A percentile compares a stretch with the other conserved stretches of the same genome.
These are phyloP conservation scores for Agrochola macilenta DNA, from an alignment of 2,888 invertebrate species.

Conservation along the genomic window DNA sequence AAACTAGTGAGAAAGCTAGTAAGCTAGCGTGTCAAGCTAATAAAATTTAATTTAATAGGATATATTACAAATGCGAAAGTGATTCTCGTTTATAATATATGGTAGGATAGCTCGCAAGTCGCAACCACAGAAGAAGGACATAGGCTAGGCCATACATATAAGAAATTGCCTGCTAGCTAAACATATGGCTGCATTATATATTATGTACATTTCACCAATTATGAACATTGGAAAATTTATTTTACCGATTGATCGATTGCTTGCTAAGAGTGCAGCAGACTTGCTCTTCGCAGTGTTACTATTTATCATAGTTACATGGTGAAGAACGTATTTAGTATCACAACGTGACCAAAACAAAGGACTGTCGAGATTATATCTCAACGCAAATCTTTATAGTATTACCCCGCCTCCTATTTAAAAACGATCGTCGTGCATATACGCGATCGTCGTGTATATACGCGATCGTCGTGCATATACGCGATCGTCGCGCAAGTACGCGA, in stretches of 20 bases:
- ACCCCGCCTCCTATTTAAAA: not conserved
- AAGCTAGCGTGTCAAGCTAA: no score
- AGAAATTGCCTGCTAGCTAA: not conserved
- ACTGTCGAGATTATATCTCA: conserved; percentile 6
- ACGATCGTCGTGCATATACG: not conserved
- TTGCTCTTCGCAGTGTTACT: no score
- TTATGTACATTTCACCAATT: not conserved
- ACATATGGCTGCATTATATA: not conserved
- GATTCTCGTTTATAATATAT: no score
- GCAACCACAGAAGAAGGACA: not conserved
- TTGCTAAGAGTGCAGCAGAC: no score
- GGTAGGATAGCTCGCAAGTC: not conserved
- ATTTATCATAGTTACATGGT: not conserved
- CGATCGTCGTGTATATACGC: no score
- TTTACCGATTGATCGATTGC: not conserved
- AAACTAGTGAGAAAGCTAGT: no score
- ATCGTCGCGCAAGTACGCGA: not conserved
- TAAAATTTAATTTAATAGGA: no score
- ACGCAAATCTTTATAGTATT: not conserved
- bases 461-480: not conserved
- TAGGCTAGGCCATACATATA: not conserved
- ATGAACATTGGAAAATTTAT: not conserved
- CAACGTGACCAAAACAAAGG: conserved; percentile 35
- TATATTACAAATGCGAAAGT: no score
- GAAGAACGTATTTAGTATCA: not conserved